These are phyloP conservation scores for Tholera decimalis DNA, from an alignment of 2,888 invertebrate genomes.

Conservation along the genomic window DNA sequence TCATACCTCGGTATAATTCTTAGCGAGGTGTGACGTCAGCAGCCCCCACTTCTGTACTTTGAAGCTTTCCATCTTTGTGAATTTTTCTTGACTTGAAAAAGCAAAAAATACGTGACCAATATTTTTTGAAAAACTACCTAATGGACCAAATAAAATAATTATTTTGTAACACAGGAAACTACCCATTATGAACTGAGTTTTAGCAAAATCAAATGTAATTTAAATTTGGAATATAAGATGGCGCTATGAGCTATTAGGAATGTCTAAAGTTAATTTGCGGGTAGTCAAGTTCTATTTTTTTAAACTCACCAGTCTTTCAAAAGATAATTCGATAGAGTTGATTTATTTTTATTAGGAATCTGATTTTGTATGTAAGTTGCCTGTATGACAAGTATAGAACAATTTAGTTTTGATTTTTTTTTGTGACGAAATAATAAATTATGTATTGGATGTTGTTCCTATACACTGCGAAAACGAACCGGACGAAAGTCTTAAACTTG, in stretches of 20 bases:
- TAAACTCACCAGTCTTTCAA: slow-evolving; percentile 47
- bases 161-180: no score
- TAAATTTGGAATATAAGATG: slow-evolving; percentile 1
- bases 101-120: no score
- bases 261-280: not conserved
- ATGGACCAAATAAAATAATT: no score
- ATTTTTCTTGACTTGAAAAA: no score
- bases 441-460: slow-evolving; percentile 60
- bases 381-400: slow-evolving; percentile 64
- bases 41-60: no score
- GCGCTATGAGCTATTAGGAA: not conserved
- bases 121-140: no score
- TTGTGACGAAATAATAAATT: slow-evolving; percentile 44
- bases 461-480: slow-evolving; percentile 37
- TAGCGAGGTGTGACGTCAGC: no score
- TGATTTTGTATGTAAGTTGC: slow-evolving; percentile 63
- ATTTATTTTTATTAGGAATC: slow-evolving; percentile 55
- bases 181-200: no score
- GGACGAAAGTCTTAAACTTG: slow-evolving; percentile 8
- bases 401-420: slow-evolving; percentile 59
- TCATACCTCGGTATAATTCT: no score
- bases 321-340: slow-evolving; percentile 25
- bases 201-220: not conserved
- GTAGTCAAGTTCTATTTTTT: not conserved
- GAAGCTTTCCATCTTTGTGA: no score